Evolutionary conservation across 2,113 vertebrate species (phyloP).

Genomic region (Acrocephalus arundinaceus): DNA sequence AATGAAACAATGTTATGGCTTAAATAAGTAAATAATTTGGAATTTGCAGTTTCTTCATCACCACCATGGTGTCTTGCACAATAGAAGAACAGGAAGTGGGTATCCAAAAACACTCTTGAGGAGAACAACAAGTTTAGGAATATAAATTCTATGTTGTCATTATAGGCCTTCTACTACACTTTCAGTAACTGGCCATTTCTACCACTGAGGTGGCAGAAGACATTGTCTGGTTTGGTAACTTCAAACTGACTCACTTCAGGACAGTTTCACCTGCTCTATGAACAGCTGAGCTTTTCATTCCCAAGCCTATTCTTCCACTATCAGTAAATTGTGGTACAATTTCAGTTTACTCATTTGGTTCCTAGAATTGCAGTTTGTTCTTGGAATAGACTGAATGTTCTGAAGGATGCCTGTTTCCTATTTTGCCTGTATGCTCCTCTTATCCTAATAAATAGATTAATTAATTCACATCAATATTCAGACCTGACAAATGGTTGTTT

Average conservation of each 20-base stretch:
- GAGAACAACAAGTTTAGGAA: fast-evolving
- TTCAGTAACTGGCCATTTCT: background rate
- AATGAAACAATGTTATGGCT: background rate
- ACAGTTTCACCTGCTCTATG: background rate
- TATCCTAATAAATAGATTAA: background rate
- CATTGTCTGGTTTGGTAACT: background rate
- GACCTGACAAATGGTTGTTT: background rate
- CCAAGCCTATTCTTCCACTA: background rate
- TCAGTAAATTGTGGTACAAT: background rate
- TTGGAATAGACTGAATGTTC: background rate
- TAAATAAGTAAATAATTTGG: background rate
- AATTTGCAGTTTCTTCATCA: background rate
- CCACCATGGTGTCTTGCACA: background rate
- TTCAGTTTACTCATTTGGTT: background rate
- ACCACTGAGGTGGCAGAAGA: background rate
- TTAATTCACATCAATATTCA: background rate
- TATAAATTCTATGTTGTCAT: background rate
- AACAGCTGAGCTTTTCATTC: background rate
- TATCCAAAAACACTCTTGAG: background rate
- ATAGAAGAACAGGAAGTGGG: background rate
- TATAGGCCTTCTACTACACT: background rate
- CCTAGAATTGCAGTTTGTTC: background rate
- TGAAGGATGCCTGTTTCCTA: background rate
- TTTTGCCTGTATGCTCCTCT: background rate
- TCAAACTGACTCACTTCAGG: background rate